These are phyloP conservation scores for Creontiades dilutus DNA, from an alignment of 2,888 invertebrate species.

Conservation along the genomic window DNA sequence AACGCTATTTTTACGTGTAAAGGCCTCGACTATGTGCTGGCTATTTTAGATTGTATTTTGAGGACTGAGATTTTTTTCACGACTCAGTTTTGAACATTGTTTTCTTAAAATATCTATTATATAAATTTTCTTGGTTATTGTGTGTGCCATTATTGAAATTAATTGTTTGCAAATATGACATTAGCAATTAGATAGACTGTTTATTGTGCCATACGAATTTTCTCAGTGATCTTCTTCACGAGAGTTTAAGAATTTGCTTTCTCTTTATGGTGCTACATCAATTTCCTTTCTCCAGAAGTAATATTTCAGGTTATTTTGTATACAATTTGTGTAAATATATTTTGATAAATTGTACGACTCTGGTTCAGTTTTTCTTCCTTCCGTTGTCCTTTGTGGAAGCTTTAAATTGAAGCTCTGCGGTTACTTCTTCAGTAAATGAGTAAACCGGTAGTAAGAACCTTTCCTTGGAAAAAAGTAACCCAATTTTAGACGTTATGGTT, in stretches of 20 bases:
- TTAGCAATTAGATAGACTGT: conserved; percentile 40
- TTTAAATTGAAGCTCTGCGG: too few relatives aligned
- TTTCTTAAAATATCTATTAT: background rate
- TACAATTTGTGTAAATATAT: conserved; percentile 66
- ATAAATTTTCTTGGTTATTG: conserved; percentile 8
- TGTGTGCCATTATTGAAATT: conserved; percentile 40
- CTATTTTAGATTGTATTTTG: background rate
- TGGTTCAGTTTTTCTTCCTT: too few relatives aligned
- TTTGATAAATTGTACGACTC: conserved; percentile 51
- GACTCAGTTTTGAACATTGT: background rate
- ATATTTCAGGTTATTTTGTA: conserved; percentile 64
- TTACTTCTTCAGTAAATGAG: too few relatives aligned
- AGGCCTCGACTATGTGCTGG: conserved; percentile 9
- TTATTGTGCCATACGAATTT: conserved; percentile 52
- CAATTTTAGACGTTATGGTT: too few relatives aligned
- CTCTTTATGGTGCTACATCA: conserved; percentile 56
- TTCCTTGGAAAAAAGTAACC: too few relatives aligned
- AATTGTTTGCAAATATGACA: conserved; percentile 3
- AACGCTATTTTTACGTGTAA: background rate
- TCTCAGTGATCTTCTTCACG: background rate
- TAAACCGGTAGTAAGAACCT: too few relatives aligned
- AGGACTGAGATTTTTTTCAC: background rate
- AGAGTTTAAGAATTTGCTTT: conserved; percentile 15
- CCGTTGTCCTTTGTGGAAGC: too few relatives aligned
- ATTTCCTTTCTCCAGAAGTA: conserved; percentile 32